Percentiles rank a stretch among this genome's conserved stretches.
Conservation (phyloP, 1,140 invertebrate species). For the Drosophila equinoxialis region DNA sequence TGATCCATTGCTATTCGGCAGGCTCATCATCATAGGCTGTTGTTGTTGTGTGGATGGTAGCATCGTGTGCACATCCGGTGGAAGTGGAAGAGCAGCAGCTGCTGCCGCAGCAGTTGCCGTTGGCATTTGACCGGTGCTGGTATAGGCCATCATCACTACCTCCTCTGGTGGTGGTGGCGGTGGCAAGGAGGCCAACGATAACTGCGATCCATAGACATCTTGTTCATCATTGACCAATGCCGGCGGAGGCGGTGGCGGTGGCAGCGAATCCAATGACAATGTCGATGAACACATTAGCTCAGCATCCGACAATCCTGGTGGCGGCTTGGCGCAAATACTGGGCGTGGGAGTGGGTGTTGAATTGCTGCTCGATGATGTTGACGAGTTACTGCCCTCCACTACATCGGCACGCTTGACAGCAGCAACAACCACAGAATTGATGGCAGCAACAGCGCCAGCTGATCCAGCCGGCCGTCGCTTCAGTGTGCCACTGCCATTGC, state of each 20-base stretch:
- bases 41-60: neutral
- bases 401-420: constrained; percentile 38
- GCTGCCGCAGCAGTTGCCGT: neutral
- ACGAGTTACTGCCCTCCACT: constrained; percentile 46
- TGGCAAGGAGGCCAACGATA: constrained; percentile 87
- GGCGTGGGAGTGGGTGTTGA: constrained; percentile 79
- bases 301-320: constrained; percentile 50
- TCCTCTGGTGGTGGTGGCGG: constrained; percentile 87
- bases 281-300: constrained; percentile 88
- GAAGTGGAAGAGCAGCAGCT: neutral
- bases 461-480: constrained; percentile 84
- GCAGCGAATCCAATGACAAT: constrained; percentile 89
- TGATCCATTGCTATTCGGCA: constrained; percentile 58
- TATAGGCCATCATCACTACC: constrained; percentile 45
- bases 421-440: constrained; percentile 5
- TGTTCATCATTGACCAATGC: constrained; percentile 85
- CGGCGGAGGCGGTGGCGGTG: constrained; percentile 87
- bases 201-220: constrained; percentile 87
- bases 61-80: neutral
- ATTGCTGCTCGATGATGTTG: constrained; percentile 76
- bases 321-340: constrained; percentile 72
- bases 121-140: constrained; percentile 8
- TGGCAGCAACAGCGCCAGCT: constrained; percentile 18
- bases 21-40: constrained; percentile 10
- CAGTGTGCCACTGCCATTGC: constrained; percentile 86